Percentiles rank a stretch among this genome's conserved stretches.
Conservation (phyloP, 2,797 vertebrate genomes). For the Lophotriccus pileatus region DNA sequence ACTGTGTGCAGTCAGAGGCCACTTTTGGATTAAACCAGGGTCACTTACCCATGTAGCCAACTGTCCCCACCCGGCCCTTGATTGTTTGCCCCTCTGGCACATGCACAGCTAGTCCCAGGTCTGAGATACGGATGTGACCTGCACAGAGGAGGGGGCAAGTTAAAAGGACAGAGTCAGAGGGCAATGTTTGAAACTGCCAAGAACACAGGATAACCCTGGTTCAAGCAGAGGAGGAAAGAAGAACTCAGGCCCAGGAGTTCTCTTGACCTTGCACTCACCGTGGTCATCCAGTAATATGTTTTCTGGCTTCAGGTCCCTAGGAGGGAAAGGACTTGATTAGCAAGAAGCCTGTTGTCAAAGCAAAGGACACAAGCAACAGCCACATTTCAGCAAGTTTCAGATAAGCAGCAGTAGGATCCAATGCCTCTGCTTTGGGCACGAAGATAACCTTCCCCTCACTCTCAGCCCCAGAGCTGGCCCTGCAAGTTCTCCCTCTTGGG, state of each 20-base stretch:
- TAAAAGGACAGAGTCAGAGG: background rate
- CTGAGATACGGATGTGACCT: slow-evolving; percentile 98
- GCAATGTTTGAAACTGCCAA: background rate
- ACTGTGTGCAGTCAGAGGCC: background rate
- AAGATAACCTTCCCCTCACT: background rate
- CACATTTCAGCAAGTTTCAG: background rate
- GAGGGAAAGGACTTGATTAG: slow-evolving; percentile 27
- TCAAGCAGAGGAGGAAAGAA: background rate
- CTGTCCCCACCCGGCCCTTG: slow-evolving; percentile 94
- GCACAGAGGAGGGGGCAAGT: background rate
- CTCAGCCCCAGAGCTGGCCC: background rate
- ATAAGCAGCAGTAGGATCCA: background rate
- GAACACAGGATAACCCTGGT: background rate
- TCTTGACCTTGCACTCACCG: slow-evolving; percentile 77
- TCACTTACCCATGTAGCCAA: slow-evolving; percentile 96
- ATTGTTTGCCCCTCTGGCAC: slow-evolving; percentile 93
- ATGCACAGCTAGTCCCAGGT: slow-evolving; percentile 91
- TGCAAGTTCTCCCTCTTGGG: background rate
- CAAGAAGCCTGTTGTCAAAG: background rate
- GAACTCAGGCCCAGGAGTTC: background rate
- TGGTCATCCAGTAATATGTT: slow-evolving; percentile 96
- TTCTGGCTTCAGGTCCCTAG: slow-evolving; percentile 95
- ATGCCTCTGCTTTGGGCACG: background rate
- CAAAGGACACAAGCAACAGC: background rate
- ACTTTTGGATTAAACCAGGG: background rate